Conservation (phyloP, 2,797 vertebrate species). For the Lindbergichthys nudifrons region DNA sequence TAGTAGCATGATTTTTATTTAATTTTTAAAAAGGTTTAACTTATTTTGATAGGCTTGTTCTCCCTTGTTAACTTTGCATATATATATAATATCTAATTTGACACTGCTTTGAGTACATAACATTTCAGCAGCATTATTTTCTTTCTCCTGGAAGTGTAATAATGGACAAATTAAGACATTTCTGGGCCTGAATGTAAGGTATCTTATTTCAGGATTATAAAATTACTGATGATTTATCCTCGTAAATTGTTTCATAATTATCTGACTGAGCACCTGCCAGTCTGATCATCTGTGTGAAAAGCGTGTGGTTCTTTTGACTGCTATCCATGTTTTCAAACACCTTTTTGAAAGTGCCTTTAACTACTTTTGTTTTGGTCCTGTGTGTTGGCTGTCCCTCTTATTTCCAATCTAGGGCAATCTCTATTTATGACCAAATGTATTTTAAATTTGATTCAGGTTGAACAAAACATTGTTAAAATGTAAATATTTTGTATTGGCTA, state of each 20-base stretch:
- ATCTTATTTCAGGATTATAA: conserved; percentile 24
- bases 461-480: conserved; percentile 55
- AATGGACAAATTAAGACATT: not conserved
- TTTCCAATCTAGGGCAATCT: conserved; percentile 37
- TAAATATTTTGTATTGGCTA: conserved; percentile 89
- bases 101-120: not conserved
- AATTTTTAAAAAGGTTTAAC: not conserved
- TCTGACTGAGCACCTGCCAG: conserved; percentile 39
- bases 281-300: conserved; percentile 45
- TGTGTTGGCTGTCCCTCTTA: conserved; percentile 49
- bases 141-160: not conserved
- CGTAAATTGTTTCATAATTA: conserved; percentile 43
- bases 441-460: conserved; percentile 48
- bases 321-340: conserved; percentile 55
- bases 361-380: conserved; percentile 46
- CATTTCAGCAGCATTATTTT: conserved; percentile 19
- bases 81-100: not conserved
- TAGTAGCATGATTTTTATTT: conserved; percentile 3
- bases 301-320: conserved; percentile 45
- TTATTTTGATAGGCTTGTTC: conserved; percentile 10
- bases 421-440: conserved; percentile 67
- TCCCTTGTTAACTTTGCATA: not conserved
- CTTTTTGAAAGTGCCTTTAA: conserved; percentile 84
- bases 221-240: conserved; percentile 26
- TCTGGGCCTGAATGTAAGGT: not conserved